These are phyloP conservation scores for Picathartes gymnocephalus DNA, from an alignment of 2,113 vertebrate genomes.

Conservation along the genomic window DNA sequence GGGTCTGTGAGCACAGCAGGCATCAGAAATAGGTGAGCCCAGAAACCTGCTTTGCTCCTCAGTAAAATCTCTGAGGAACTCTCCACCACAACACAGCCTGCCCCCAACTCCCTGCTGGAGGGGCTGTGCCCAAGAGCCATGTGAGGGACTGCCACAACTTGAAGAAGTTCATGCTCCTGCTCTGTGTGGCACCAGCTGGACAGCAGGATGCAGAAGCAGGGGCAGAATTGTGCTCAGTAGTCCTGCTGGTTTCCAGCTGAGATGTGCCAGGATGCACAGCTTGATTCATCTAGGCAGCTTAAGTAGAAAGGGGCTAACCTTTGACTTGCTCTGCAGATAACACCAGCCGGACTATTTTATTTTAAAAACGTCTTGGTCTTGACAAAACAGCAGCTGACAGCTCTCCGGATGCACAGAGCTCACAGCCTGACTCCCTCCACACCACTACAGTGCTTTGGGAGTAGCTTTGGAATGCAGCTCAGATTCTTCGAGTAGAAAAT, in stretches of 20 bases:
- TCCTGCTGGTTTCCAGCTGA: neutral
- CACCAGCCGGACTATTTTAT: neutral
- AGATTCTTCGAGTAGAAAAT: neutral
- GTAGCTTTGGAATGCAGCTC: neutral
- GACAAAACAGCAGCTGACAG: neutral
- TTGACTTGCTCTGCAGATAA: neutral
- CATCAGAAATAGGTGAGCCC: neutral
- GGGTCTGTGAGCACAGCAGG: neutral
- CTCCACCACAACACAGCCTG: fast-evolving
- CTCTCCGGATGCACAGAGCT: neutral
- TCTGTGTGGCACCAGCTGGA: neutral
- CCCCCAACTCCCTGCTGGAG: neutral
- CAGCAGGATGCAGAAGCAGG: neutral
- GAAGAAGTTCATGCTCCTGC: neutral
- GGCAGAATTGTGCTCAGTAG: neutral
- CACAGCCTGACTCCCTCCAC: fast-evolving
- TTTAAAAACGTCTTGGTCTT: neutral
- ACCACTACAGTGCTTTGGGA: neutral
- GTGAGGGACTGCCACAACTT: fast-evolving
- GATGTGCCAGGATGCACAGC: neutral
- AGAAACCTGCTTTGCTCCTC: neutral
- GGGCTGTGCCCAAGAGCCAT: fast-evolving
- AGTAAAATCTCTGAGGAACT: neutral
- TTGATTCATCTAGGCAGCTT: neutral
- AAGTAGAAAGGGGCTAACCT: neutral